phyloP scores from a whole-genome alignment of 2,113 vertebrate genomes.

The Saimiri boliviensis region DNA sequence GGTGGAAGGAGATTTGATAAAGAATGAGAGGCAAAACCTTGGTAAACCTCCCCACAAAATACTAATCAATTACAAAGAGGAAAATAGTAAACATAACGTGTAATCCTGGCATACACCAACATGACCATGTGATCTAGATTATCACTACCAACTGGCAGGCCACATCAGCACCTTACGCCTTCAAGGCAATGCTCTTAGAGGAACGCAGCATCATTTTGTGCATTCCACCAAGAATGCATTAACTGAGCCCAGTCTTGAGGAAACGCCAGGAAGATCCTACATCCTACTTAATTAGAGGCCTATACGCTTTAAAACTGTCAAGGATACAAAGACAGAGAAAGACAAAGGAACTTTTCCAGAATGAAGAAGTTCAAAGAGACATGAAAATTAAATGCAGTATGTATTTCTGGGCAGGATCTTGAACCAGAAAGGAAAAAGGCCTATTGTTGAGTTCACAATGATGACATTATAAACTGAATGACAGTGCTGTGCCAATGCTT shows the following conservation, averaged over 20 bases:
- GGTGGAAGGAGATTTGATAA: not conserved
- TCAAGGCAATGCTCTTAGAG: not conserved
- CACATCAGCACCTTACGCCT: not conserved
- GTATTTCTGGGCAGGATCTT: not conserved
- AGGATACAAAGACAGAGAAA: conserved; percentile 12
- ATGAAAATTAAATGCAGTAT: not conserved
- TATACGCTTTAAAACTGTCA: not conserved
- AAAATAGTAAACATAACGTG: not conserved
- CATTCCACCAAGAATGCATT: not conserved
- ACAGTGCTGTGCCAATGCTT: not conserved
- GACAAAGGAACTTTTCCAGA: not conserved
- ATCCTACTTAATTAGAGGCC: not conserved
- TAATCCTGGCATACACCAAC: not conserved
- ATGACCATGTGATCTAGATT: not conserved
- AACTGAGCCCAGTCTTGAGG: not conserved
- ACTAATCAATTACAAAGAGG: not conserved
- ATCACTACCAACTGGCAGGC: not conserved
- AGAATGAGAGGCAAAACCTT: not conserved
- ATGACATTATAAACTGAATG: not conserved
- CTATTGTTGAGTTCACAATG: not conserved
- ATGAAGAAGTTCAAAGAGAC: not conserved
- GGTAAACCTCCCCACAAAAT: not conserved
- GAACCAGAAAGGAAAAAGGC: not conserved
- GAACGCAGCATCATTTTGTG: not conserved
- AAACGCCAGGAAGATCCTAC: not conserved